Base-by-base conservation (phyloP, 2,113 vertebrate species). In the Chloropsis hardwickii region DNA sequence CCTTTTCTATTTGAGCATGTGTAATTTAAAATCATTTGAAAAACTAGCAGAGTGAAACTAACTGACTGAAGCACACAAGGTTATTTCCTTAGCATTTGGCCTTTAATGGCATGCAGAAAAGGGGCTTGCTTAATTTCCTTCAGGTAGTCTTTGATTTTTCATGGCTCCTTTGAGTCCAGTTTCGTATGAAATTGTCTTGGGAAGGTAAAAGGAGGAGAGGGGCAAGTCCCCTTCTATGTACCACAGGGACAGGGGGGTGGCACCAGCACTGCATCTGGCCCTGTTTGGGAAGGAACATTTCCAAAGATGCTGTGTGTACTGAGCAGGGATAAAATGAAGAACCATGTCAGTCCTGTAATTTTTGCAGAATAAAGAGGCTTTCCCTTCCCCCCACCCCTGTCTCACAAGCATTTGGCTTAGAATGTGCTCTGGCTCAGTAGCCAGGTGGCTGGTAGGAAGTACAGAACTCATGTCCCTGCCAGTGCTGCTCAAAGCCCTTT, bases 21-120 rank as follows among this genome's bases (percentile, higher is more conserved):
- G 54, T 88, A 92, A 97, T 95, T 90, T 94, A 77, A 94, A 94
- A 86, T 60, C 12, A 42, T 93, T 95, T 88, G 71, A 76, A 83
- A 73, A 92, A 66, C 58, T 45, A 89, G n/a, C 54, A 12, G 25
- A 48, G 50, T 4, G 70, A 92, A 95, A 91, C 65, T 84, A 90
- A 79, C 48, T 51, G 51, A n/a, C 77, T 92, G 57, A 39, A 33
- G 44, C 42, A 47, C 70, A 48, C 57, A 48, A 67, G 77, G 92
- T 87, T 81, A 40, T 84, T 93, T 74, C 82, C 85, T 85, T 81
- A 69, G 77, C 82, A 91, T 87, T 2, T 64, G 44, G 56, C n/a
- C 56, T 88, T 64, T 74, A 88, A 79, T 56, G 70, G 39, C 1
- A 1, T 19, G 60, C 53, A 44, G 65, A 71, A 37, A 85, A 37